A percentile compares a stretch with the other conserved stretches of the same genome.
Conservation (phyloP, 2,888 invertebrate genomes). For the Agriopis leucophaearia region DNA sequence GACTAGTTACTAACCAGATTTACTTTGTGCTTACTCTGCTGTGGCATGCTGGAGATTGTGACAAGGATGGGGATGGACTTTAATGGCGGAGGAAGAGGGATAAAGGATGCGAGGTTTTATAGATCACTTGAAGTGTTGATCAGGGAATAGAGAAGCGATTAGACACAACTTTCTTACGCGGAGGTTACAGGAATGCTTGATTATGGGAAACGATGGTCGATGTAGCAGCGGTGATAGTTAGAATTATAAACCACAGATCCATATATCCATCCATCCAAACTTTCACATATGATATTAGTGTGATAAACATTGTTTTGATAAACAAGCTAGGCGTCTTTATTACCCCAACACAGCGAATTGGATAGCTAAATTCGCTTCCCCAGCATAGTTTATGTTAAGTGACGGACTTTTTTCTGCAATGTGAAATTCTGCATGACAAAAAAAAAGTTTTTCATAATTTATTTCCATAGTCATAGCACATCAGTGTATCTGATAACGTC, state of each 20-base stretch:
- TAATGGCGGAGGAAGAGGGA: slow-evolving; percentile 21
- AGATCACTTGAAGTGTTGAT: slow-evolving; percentile 10
- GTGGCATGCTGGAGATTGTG: slow-evolving; percentile 48
- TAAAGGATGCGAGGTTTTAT: slow-evolving; percentile 5
- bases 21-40: slow-evolving; percentile 64
- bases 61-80: slow-evolving; percentile 26
- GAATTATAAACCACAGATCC: too few species aligned
- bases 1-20: slow-evolving; percentile 63
- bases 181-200: background rate
- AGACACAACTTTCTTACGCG: slow-evolving; percentile 10
- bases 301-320: too few species aligned
- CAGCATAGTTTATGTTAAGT: too few species aligned
- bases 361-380: too few species aligned
- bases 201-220: background rate
- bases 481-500: slow-evolving; percentile 86
- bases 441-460: background rate
- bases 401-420: background rate
- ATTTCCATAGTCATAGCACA: slow-evolving; percentile 41
- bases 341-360: too few species aligned
- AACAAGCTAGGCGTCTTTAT: too few species aligned
- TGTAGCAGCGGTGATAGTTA: too few species aligned
- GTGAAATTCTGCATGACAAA: background rate
- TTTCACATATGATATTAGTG: too few species aligned
- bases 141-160: slow-evolving; percentile 19
- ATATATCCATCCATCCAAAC: too few species aligned